These are phyloP conservation scores for Oenanthe oenanthe DNA, from an alignment of 2,113 vertebrate genomes.

Conservation along the genomic window DNA sequence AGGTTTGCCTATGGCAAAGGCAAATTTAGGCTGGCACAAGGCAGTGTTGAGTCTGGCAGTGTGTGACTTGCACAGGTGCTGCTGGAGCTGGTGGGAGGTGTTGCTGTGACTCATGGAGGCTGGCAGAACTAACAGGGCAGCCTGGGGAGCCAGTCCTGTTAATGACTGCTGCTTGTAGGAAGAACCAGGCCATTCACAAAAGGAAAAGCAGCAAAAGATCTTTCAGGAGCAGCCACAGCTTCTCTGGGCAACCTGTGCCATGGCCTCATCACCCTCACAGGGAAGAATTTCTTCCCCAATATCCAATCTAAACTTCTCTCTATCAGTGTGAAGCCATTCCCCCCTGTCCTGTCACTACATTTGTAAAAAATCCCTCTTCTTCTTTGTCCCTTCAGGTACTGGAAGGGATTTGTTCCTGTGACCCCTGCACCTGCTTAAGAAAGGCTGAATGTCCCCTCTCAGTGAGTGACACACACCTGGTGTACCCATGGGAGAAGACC, in stretches of 20 bases:
- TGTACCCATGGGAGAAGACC: background rate
- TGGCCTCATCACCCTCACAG: background rate
- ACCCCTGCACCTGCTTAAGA: background rate
- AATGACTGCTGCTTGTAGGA: background rate
- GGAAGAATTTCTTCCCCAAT: background rate
- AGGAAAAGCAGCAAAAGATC: background rate
- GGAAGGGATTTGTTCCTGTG: background rate
- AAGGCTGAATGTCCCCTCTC: background rate
- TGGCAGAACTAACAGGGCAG: background rate
- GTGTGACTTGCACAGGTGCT: background rate
- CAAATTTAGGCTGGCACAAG: background rate
- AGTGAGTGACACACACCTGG: background rate
- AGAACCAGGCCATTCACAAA: background rate
- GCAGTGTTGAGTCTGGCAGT: conserved; percentile 26
- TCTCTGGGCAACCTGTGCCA: background rate
- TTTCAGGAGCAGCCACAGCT: background rate
- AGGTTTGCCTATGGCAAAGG: background rate
- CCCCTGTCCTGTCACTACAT: background rate
- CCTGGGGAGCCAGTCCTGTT: background rate
- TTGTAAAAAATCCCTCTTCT: background rate
- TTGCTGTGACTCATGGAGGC: background rate
- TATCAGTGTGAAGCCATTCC: background rate
- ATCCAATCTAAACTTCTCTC: background rate
- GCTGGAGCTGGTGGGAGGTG: conserved; percentile 8
- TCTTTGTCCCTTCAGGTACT: background rate